A percentile compares a stretch with the other conserved stretches of the same genome.
Evolutionary conservation across 2,888 invertebrate genomes (phyloP).

Genomic region (Strigamia maritima): DNA sequence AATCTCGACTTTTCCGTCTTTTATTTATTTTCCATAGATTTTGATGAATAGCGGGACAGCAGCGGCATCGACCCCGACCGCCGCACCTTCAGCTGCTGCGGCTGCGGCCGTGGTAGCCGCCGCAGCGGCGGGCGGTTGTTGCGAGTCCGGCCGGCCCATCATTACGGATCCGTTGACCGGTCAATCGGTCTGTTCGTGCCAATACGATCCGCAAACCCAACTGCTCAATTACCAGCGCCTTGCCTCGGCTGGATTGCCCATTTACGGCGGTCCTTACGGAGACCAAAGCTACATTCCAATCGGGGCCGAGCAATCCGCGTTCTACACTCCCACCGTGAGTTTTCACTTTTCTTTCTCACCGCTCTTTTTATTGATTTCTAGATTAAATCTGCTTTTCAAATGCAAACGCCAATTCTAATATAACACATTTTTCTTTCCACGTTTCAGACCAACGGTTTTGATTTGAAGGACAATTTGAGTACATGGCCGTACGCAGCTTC

Average conservation of each 20-base stretch:
- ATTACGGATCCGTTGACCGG: constrained; percentile 86
- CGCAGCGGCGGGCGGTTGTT: constrained; percentile 58
- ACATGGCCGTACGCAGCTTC: constrained; percentile 82
- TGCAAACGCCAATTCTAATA: background rate
- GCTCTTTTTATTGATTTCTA: background rate
- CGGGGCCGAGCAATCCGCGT: constrained; percentile 52
- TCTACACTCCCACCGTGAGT: constrained; percentile 54
- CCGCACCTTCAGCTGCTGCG: constrained; percentile 45
- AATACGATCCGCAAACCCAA: constrained; percentile 62
- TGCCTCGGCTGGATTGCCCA: constrained; percentile 60
- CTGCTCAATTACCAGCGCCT: constrained; percentile 78
- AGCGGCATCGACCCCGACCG: constrained; percentile 44
- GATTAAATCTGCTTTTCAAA: background rate
- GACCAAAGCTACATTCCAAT: constrained; percentile 52
- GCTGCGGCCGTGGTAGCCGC: constrained; percentile 39
- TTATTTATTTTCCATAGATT: constrained; percentile 35
- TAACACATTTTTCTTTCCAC: constrained; percentile 2
- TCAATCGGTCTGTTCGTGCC: constrained; percentile 84
- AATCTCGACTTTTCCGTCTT: background rate
- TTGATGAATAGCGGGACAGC: constrained; percentile 36
- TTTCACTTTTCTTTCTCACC: background rate
- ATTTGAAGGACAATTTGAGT: constrained; percentile 63
- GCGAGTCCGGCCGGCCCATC: constrained; percentile 86
- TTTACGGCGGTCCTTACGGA: constrained; percentile 48
- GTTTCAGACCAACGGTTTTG: constrained; percentile 74